Evolutionary conservation across 2,888 invertebrate species (phyloP).

Genomic region (Ophonus ardosiacus): DNA sequence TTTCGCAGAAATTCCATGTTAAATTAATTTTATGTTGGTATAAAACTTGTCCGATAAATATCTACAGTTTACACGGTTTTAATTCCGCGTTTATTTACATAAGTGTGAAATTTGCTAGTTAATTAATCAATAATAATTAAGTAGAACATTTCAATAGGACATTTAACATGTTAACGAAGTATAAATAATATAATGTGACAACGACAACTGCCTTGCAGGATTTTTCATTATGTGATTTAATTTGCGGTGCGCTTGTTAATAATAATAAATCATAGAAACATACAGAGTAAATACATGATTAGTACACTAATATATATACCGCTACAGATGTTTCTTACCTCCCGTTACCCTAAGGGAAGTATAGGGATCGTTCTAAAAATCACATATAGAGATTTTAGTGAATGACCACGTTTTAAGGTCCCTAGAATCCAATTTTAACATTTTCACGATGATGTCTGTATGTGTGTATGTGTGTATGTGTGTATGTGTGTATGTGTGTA

Average conservation of each 20-base stretch:
- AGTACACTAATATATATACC: background rate
- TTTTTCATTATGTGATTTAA: conserved; percentile 13
- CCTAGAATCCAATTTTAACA: too few relatives aligned
- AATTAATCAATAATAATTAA: conserved; percentile 62
- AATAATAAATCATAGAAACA: conserved; percentile 28
- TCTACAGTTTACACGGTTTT: conserved; percentile 36
- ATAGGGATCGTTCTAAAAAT: too few relatives aligned
- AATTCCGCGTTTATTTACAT: conserved; percentile 48
- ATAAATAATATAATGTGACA: conserved; percentile 48
- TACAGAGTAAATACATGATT: background rate
- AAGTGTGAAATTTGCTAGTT: conserved; percentile 48
- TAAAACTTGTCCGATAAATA: conserved; percentile 42
- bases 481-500: too few relatives aligned
- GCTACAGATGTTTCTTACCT: too few relatives aligned
- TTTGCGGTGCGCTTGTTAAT: conserved; percentile 22
- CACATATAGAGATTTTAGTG: too few relatives aligned
- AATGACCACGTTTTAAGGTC: too few relatives aligned
- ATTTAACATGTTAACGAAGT: conserved; percentile 37
- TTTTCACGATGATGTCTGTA: too few relatives aligned
- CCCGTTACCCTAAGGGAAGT: too few relatives aligned
- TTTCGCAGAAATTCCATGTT: conserved; percentile 32
- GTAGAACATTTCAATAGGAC: conserved; percentile 47
- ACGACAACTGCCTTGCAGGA: background rate
- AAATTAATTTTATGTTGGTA: conserved; percentile 22
- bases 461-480: too few relatives aligned